Evolutionary conservation across 2,113 vertebrate species (phyloP).

Genomic region (Isichthys henryi): DNA sequence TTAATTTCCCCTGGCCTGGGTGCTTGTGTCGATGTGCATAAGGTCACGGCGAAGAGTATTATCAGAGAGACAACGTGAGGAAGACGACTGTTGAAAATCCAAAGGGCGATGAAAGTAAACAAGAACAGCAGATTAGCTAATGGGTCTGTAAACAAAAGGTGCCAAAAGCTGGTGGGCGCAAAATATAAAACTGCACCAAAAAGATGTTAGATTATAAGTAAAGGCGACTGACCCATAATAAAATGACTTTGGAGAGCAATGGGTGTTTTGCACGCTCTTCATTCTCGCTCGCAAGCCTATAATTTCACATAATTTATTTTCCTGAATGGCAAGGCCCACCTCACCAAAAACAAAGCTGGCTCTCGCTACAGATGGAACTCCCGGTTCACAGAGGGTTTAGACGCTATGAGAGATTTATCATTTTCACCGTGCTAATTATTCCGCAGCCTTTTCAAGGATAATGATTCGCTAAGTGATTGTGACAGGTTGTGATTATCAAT

Average conservation of each 20-base stretch:
- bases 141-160: neutral
- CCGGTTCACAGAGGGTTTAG: constrained; percentile 13
- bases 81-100: neutral
- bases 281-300: constrained; percentile 1
- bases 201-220: neutral
- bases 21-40: too few species aligned
- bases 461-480: constrained; percentile 18
- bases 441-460: constrained; percentile 10
- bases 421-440: constrained; percentile 19
- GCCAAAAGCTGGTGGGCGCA: neutral
- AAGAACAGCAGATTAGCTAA: constrained; percentile 18
- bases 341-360: constrained; percentile 9
- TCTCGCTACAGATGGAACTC: neutral
- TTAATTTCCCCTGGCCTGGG: neutral
- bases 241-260: constrained; percentile 14
- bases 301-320: constrained; percentile 19
- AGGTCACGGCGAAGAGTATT: neutral
- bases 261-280: neutral
- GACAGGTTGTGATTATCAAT: constrained; percentile 18
- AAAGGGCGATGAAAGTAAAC: constrained; percentile 10
- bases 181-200: neutral
- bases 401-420: constrained; percentile 15
- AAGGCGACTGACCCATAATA: constrained; percentile 12
- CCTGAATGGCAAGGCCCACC: constrained; percentile 5
- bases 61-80: neutral